A percentile compares a stretch with the other conserved stretches of the same genome.
These are phyloP conservation scores for Enhydra lutris DNA, from an alignment of 2,113 vertebrate species.

Conservation along the genomic window DNA sequence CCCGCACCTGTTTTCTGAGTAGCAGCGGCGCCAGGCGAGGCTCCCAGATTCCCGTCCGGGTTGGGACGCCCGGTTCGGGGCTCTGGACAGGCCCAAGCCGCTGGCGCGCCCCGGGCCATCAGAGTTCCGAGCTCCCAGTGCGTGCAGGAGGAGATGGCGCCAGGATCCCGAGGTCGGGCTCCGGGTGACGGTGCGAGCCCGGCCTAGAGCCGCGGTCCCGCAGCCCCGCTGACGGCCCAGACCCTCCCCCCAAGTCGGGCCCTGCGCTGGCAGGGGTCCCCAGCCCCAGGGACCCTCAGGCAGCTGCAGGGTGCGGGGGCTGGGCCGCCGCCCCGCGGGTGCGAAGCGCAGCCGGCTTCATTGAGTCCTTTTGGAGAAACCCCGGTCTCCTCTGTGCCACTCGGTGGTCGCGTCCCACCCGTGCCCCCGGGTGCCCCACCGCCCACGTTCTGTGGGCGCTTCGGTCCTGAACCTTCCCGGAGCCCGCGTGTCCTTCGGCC, in stretches of 20 bases:
- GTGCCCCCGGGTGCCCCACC: neutral
- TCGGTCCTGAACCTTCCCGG: neutral
- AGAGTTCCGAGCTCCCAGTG: neutral
- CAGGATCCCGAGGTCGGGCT: neutral
- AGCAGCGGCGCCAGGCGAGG: neutral
- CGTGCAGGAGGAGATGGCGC: neutral
- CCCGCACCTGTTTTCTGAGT: neutral
- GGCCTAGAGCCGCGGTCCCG: fast-evolving
- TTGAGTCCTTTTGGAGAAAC: neutral
- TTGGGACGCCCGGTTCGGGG: fast-evolving
- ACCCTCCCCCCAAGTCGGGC: neutral
- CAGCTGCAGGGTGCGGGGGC: neutral
- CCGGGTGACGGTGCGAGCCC: no score
- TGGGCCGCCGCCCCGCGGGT: neutral
- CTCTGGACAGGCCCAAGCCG: neutral
- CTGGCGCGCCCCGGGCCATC: neutral
- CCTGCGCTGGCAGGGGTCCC: neutral
- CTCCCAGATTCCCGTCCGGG: neutral
- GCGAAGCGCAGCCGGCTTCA: neutral
- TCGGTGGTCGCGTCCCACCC: neutral
- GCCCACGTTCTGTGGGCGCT: neutral
- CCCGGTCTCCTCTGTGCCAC: no score
- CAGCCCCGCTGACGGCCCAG: neutral
- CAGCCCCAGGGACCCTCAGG: neutral
- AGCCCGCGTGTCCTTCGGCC: neutral